Percentiles rank a stretch among this genome's conserved stretches.
These are phyloP conservation scores for Corapipo altera DNA, from an alignment of 2,113 vertebrate genomes.

Conservation along the genomic window DNA sequence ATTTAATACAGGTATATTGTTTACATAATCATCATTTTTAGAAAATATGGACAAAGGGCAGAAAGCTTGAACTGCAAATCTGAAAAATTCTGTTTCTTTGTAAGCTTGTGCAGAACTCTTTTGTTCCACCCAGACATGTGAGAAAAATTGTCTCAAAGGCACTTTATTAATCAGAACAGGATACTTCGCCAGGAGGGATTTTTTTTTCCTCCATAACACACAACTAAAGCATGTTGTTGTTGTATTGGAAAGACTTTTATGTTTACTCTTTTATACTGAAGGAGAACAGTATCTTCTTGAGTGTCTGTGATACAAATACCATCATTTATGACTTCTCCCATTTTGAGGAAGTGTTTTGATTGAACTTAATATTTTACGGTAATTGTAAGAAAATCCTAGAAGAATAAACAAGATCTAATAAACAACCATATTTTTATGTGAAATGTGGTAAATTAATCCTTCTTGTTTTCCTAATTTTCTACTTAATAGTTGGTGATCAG, in stretches of 20 bases:
- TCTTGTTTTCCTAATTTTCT: not conserved
- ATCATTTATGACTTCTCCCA: not conserved
- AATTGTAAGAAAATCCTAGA: not conserved
- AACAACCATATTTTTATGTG: not conserved
- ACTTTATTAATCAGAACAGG: not conserved
- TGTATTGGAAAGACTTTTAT: not conserved
- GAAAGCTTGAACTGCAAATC: not conserved
- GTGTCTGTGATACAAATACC: not conserved
- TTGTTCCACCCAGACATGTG: not conserved
- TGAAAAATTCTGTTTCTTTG: not conserved
- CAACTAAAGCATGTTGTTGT: not conserved
- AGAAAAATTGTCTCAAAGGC: not conserved
- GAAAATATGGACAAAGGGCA: not conserved
- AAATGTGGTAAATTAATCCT: not conserved
- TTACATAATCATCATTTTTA: not conserved
- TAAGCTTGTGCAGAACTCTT: not conserved
- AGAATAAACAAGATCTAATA: not conserved
- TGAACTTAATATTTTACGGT: not conserved
- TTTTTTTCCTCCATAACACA: not conserved
- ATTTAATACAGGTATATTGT: not conserved
- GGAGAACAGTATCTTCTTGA: not conserved
- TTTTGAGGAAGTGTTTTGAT: not conserved
- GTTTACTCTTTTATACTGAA: not conserved
- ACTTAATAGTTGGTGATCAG: conserved; percentile 89
- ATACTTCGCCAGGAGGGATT: not conserved